phyloP scores from a whole-genome alignment of 2,113 vertebrate species.

The Takifugu flavidus region DNA sequence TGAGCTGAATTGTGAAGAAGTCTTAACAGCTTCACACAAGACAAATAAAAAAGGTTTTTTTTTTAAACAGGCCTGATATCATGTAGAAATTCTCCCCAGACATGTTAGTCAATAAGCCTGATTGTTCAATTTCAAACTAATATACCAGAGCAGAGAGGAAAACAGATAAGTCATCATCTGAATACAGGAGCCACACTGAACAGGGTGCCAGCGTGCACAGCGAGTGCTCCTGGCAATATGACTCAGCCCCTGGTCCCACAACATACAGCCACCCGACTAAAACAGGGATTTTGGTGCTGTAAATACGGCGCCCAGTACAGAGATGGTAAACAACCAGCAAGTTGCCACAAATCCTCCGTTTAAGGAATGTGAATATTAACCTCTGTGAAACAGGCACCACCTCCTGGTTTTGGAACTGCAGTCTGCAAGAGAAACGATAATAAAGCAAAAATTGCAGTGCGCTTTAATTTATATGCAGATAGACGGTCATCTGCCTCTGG shows the following conservation, averaged over 20 bases:
- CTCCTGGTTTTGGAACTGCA: conserved; percentile 50
- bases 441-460: conserved; percentile 52
- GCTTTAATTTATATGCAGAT: conserved; percentile 65
- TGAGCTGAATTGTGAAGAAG: too few species aligned
- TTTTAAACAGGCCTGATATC: too few species aligned
- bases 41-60: too few species aligned
- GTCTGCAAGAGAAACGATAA: conserved; percentile 38
- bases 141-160: background rate
- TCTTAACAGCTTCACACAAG: too few species aligned
- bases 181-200: background rate
- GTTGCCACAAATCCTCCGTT: conserved; percentile 41
- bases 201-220: conserved; percentile 7
- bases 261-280: background rate
- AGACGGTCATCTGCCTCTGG: conserved; percentile 59
- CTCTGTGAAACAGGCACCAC: conserved; percentile 35
- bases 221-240: conserved; percentile 23
- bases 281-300: conserved; percentile 9
- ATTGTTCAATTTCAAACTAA: conserved; percentile 5
- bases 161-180: conserved; percentile 5
- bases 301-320: conserved; percentile 23
- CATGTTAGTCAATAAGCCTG: background rate
- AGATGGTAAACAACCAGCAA: conserved; percentile 27
- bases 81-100: too few species aligned
- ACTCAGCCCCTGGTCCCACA: conserved; percentile 14
- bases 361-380: conserved; percentile 42